Conservation (phyloP, 1,140 invertebrate genomes). For the Gonatopus flavifemur region DNA sequence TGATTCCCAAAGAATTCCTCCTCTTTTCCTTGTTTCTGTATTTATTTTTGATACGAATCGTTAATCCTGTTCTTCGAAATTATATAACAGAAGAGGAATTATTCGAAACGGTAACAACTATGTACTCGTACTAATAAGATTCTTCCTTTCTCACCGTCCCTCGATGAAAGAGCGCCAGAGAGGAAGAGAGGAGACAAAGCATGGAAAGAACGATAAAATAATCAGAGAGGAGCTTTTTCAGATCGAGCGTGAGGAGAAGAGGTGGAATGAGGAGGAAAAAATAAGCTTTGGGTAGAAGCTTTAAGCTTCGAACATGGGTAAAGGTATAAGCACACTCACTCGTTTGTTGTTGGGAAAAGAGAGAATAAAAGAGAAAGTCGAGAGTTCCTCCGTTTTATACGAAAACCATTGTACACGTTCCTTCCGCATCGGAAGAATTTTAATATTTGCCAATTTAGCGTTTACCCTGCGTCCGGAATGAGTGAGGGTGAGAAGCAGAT, state of each 20-base stretch:
- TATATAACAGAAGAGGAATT: no score
- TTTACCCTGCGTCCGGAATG: constrained; percentile 26
- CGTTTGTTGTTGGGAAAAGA: neutral
- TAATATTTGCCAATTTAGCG: constrained; percentile 45
- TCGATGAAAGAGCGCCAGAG: no score
- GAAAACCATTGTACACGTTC: constrained; percentile 37
- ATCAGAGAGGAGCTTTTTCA: constrained; percentile 35
- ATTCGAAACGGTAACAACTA: no score
- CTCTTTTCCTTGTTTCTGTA: no score
- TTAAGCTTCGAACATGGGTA: constrained; percentile 17
- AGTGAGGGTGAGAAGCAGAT: no score
- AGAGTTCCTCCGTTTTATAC: constrained; percentile 36
- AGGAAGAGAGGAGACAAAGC: no score
- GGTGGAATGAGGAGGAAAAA: constrained; percentile 21
- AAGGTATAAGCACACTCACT: neutral
- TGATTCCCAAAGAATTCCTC: no score
- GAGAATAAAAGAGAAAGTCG: constrained; percentile 7
- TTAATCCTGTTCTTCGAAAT: no score
- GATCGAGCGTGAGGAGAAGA: constrained; percentile 23
- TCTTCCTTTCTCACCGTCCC: constrained; percentile 23
- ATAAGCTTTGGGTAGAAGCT: constrained; percentile 25
- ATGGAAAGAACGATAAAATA: constrained; percentile 40
- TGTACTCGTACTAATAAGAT: no score
- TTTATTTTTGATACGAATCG: no score
- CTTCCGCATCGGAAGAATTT: constrained; percentile 43